Evolutionary conservation across 2,113 vertebrate genomes (phyloP).

Genomic region (Mus spicilegus): DNA sequence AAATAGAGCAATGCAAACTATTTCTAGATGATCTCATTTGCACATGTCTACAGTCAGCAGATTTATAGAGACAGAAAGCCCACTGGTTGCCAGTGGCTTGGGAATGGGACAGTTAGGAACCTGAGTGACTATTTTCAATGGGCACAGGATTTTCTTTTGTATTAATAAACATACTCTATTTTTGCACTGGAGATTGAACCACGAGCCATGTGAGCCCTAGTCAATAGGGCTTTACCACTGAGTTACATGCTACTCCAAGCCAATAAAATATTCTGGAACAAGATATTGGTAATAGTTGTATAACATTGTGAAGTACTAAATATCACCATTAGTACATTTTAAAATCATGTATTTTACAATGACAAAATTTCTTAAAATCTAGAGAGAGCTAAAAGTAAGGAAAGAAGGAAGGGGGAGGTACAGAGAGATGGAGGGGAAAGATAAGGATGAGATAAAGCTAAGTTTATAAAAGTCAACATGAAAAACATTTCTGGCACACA

Average conservation of each 20-base stretch:
- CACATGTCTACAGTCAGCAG: not conserved
- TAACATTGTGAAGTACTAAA: not conserved
- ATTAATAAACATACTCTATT: not conserved
- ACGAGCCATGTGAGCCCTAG: not conserved
- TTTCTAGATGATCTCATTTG: not conserved
- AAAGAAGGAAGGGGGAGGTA: not conserved
- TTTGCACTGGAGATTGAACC: not conserved
- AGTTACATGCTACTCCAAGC: not conserved
- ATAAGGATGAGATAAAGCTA: not conserved
- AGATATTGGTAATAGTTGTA: not conserved
- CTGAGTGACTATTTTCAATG: not conserved
- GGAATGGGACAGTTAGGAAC: not conserved
- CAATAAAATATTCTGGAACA: not conserved
- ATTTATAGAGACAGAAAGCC: not conserved
- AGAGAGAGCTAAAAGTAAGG: not conserved
- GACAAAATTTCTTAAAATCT: not conserved
- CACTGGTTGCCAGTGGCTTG: not conserved
- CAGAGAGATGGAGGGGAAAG: no score
- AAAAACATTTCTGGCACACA: not conserved
- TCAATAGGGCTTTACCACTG: not conserved
- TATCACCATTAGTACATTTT: not conserved
- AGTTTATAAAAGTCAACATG: not conserved
- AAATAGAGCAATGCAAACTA: not conserved
- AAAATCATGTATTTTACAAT: not conserved
- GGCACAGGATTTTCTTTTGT: not conserved